Evolutionary conservation across 2,888 invertebrate species (phyloP), one percentile per base, ranked within the genome.

Genomic region (Andricus curvator): DNA sequence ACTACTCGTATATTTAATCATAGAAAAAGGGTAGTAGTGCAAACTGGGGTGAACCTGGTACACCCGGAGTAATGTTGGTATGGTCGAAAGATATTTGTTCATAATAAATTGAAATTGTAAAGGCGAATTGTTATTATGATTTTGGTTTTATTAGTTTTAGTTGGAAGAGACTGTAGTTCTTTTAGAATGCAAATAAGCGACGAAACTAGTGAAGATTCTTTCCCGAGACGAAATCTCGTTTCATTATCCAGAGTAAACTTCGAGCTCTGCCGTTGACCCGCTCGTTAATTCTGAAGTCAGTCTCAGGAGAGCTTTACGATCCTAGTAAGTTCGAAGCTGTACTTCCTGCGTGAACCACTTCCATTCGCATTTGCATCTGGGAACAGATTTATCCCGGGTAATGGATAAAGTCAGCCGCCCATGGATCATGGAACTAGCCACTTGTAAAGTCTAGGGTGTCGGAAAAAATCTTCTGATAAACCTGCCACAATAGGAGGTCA

Each of bases 301-400:
- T 83, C 82, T 80, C 78, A 84, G 85, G 87, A 88, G 88, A 86
- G 88, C 84, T 89, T 89, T 87, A 85, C 86, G 85, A 85, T 87
- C 85, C 82, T 82, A 81, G 84, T 83, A 83, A 87, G 85, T 88
- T 88, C 81, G 86, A 84, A 80, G 79, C 84, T 82, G 25, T 74
- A 44, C 79, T 76, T 83, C 79, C 81, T 82, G 78, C 76, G 82
- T 82, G 80, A 83, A 82, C 82, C 83, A 83, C 82, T 86, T 85
- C 87, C 85, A 85, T 85, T 84, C 85, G 84, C 87, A 84, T 89
- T 89, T 87, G 87, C 88, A 88, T 90, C 88, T 87, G 87, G 87
- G 89, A 91, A 91, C 90, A 91, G 91, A 91, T 91, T 91, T 91
- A 90, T 90, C 88, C 85, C 84, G 83, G 86, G 87, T 91, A 91